Evolutionary conservation across 2,797 vertebrate species (phyloP).

Genomic region (Falco biarmicus): DNA sequence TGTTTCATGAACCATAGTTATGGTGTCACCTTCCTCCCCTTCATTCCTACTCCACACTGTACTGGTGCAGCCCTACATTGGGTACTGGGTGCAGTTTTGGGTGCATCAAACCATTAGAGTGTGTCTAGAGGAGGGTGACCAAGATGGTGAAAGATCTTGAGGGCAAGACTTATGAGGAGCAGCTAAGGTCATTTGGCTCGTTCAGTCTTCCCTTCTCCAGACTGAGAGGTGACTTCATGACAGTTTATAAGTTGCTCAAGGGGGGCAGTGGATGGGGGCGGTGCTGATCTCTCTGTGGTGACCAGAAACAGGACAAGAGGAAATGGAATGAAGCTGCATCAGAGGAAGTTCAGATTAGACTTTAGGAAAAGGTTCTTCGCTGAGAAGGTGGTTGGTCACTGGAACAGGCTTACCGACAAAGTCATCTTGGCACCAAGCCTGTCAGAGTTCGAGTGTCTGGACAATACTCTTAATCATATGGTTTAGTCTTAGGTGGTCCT

Average conservation of each 20-base stretch:
- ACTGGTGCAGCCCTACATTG: accelerated
- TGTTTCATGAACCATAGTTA: not conserved
- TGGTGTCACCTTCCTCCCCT: accelerated
- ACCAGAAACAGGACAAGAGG: not conserved
- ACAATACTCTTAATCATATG: not conserved
- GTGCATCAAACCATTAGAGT: not conserved
- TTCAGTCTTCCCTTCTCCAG: not conserved
- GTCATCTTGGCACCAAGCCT: not conserved
- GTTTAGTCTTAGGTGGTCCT: not conserved
- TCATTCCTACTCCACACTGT: not conserved
- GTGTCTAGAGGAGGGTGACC: not conserved
- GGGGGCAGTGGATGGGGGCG: accelerated
- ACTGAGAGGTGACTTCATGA: not conserved
- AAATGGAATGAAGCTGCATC: not conserved
- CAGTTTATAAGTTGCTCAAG: not conserved
- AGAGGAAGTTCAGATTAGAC: not conserved
- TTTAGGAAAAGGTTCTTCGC: not conserved
- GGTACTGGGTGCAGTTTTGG: not conserved
- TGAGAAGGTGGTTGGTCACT: not conserved
- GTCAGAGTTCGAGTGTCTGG: not conserved
- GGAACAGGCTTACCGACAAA: not conserved
- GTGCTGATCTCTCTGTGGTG: not conserved
- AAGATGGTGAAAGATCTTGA: not conserved
- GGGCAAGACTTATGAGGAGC: not conserved
- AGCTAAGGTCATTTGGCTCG: not conserved